A percentile compares a stretch with the other conserved stretches of the same genome.
phyloP scores from a whole-genome alignment of 2,797 vertebrate genomes.

The Mormyrops attenuatus region DNA sequence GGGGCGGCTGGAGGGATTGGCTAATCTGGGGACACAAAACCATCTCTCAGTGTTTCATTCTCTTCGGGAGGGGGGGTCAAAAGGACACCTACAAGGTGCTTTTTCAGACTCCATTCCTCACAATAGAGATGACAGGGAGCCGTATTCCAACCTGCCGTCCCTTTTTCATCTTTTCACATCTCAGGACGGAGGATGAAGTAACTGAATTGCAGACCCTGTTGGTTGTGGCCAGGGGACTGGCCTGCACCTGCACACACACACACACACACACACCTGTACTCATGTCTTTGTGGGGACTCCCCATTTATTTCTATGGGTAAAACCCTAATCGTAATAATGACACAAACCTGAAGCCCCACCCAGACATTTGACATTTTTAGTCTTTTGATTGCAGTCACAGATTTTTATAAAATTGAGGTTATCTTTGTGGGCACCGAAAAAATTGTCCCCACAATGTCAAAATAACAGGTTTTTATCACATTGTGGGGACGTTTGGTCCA shows the following conservation, averaged over 20 bases:
- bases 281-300: not conserved
- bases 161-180: constrained; percentile 44
- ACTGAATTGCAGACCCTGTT: not conserved
- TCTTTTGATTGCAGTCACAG: not conserved
- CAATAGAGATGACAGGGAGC: constrained; percentile 52
- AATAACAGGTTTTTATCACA: not conserved
- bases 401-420: not conserved
- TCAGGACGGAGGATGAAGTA: not conserved
- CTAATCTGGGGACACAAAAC: constrained; percentile 37
- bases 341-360: not conserved
- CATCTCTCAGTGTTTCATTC: constrained; percentile 31
- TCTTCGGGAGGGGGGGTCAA: constrained; percentile 39
- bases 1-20: not conserved
- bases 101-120: constrained; percentile 19
- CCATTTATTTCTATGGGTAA: not conserved
- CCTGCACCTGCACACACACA: not conserved
- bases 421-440: not conserved
- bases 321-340: not conserved
- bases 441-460: not conserved
- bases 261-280: not conserved
- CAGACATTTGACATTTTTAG: not conserved
- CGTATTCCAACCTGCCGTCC: constrained; percentile 63
- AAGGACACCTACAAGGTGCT: constrained; percentile 34
- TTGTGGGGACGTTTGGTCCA: too few species aligned
- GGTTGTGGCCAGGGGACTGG: not conserved